phyloP scores from a whole-genome alignment of 2,888 invertebrate species.

The Lithophane socia region DNA sequence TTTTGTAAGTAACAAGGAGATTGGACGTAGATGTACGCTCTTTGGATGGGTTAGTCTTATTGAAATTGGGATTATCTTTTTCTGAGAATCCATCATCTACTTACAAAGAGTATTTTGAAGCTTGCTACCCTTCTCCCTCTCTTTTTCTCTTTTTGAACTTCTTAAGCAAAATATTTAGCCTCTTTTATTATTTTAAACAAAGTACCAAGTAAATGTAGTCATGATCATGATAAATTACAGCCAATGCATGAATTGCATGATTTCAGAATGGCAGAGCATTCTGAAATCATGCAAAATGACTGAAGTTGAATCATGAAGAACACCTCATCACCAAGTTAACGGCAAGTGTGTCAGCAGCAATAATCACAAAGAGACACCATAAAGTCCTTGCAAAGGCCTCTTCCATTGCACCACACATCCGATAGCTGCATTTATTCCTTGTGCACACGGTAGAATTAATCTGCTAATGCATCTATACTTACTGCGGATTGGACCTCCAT shows the following conservation, averaged over 20 bases:
- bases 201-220: neutral
- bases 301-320: too few species aligned
- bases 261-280: neutral
- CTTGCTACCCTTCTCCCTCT: neutral
- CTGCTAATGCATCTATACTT: constrained; percentile 77
- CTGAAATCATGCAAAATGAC: too few species aligned
- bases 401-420: constrained; percentile 49
- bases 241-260: neutral
- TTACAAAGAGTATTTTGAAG: neutral
- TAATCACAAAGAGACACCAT: neutral
- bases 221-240: neutral
- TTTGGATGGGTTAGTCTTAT: constrained; percentile 30
- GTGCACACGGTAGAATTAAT: constrained; percentile 73
- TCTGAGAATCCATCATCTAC: neutral
- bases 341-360: too few species aligned
- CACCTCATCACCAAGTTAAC: neutral
- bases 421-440: constrained; percentile 62
- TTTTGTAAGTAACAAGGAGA: constrained; percentile 62
- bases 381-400: neutral
- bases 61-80: neutral
- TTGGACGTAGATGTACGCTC: constrained; percentile 27
- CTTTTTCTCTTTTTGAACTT: neutral
- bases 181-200: neutral
- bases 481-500: constrained; percentile 49
- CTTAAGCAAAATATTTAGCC: neutral